Percentiles rank a stretch among this genome's conserved stretches.
Conservation (phyloP, 2,888 invertebrate species). For the Rotaria magnacalcarata region DNA sequence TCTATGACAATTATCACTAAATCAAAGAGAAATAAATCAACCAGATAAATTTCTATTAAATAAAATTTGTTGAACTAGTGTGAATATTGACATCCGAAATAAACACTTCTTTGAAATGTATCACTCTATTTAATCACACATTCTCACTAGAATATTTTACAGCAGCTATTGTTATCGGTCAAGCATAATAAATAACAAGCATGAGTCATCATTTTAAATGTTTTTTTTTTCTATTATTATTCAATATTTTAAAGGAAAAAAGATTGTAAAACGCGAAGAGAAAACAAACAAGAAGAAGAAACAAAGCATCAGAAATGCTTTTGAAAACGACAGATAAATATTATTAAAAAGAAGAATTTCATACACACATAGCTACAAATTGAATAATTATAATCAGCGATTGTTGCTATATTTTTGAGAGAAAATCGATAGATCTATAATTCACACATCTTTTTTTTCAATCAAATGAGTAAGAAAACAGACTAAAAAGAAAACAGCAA, state of each 20-base stretch:
- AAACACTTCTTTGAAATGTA: no score
- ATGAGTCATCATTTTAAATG: background rate
- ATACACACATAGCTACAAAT: constrained; percentile 28
- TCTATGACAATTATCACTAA: no score
- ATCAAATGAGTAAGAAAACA: background rate
- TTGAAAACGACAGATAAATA: background rate
- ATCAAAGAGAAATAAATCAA: no score
- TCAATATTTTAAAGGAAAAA: background rate
- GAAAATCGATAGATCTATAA: constrained; percentile 13
- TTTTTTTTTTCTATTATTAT: background rate
- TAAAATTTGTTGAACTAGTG: no score
- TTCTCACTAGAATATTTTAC: no score
- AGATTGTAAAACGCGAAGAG: constrained; percentile 22
- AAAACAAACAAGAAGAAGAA: background rate
- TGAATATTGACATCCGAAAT: no score
- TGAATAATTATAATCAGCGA: constrained; percentile 22
- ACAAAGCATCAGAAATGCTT: background rate
- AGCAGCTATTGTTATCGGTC: no score
- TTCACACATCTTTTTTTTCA: background rate
- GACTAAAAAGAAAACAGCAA: background rate
- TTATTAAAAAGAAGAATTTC: background rate
- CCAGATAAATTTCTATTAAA: no score
- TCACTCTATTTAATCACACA: no score
- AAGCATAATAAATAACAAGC: no score
- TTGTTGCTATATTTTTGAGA: constrained; percentile 2